phyloP scores from a whole-genome alignment of 2,113 vertebrate species.

The Porphyrio hochstetteri region DNA sequence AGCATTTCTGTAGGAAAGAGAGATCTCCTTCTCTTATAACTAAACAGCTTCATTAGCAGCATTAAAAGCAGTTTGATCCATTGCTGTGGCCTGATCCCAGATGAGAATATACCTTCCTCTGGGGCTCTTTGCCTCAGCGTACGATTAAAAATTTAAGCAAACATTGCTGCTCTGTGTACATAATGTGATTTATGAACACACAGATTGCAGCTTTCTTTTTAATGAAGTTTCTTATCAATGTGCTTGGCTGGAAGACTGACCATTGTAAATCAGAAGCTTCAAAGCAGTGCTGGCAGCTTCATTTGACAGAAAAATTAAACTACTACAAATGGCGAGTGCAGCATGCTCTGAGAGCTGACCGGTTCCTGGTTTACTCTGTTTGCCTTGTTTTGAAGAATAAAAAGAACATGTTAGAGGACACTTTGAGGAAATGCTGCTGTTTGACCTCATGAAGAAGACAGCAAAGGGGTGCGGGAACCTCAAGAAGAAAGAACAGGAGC shows the following conservation, averaged over 20 bases:
- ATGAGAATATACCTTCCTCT: background rate
- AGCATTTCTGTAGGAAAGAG: background rate
- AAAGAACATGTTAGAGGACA: accelerated
- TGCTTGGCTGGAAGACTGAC: background rate
- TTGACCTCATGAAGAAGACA: background rate
- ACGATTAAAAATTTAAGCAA: background rate
- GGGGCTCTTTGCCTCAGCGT: background rate
- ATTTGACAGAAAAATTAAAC: background rate
- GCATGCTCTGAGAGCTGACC: background rate
- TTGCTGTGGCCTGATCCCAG: background rate
- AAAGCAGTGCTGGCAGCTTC: background rate
- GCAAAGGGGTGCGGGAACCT: accelerated
- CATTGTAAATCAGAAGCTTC: background rate
- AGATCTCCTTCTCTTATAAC: background rate
- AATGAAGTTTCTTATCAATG: constrained; percentile 22
- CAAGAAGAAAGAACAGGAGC: background rate
- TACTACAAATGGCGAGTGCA: background rate
- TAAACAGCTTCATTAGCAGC: background rate
- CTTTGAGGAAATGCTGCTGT: background rate
- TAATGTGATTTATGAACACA: background rate
- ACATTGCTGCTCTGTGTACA: background rate
- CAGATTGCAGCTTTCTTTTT: background rate
- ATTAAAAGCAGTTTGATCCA: background rate
- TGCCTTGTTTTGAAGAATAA: background rate
- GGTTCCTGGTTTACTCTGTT: background rate